Evolutionary conservation across 1,140 invertebrate species (phyloP), one percentile per base, ranked within the genome.

Genomic region (Drosophila kikkawai): DNA sequence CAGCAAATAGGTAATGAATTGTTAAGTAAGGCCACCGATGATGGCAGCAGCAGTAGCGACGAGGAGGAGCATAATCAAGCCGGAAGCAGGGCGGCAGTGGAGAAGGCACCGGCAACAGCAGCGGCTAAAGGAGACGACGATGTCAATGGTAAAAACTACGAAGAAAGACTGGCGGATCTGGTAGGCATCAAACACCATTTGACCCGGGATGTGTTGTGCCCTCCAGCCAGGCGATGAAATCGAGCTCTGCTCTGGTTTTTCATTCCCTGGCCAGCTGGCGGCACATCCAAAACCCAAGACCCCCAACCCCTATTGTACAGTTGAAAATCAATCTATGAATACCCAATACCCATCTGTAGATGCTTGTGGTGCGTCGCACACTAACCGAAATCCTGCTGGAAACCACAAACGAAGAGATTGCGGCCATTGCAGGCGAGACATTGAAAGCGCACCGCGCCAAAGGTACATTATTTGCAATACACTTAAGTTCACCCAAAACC

Each of bases 351-450:
- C 79, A 77, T 85, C 75, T 73, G 53, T 91, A 99, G 98, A 98
- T 99, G 96, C 93, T 97, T 88, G 96, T 95, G 93, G 97, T 99
- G 22, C 95, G 97, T 75, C 94, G 96, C 61, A 96, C 96, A 70
- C 93, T 99, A 92, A 99, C 98, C 45, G 97, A 99, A 94, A 96
- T 99, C 82, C 94, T 99, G 56, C 94, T 99, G 63, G 97, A 98
- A 90, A 98, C 98, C 78, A 99, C 98, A 13, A 97, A 96, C 88
- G 95, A 96, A 93, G 97, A 98, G 95, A 98, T 99, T 91, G 93
- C 95, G 79, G 93, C 94, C 75, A 95, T 98, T 81, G 97, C 96
- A 93, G 95, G 95, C 93, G 97, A 98, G 93, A 75, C 90, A 53
- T 37, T 93, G 26, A 90, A 91, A 83, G 80, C 85, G 71, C 79